These are phyloP conservation scores for Ibycter americanus DNA, from an alignment of 2,797 vertebrate genomes.

Conservation along the genomic window DNA sequence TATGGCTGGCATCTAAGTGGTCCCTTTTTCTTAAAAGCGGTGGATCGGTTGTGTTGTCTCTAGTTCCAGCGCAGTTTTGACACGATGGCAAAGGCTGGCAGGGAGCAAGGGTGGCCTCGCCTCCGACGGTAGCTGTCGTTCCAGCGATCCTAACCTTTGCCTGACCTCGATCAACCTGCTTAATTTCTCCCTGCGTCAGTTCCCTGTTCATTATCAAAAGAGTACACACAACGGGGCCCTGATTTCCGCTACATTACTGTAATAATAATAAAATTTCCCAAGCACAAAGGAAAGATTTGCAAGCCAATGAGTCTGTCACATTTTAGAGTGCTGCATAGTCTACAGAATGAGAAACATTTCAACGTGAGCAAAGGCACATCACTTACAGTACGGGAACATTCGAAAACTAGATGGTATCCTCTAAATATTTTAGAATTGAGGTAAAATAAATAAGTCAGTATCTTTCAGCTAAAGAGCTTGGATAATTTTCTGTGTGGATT, in stretches of 20 bases:
- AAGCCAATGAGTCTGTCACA: neutral
- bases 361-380: neutral
- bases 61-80: neutral
- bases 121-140: neutral
- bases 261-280: neutral
- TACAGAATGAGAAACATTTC: neutral
- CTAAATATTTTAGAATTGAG: neutral
- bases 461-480: neutral
- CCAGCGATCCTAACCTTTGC: neutral
- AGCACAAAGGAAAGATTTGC: constrained; percentile 3
- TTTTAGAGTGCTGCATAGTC: neutral
- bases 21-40: neutral
- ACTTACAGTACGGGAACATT: neutral
- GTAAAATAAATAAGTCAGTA: neutral
- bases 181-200: neutral
- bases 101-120: neutral
- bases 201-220: neutral
- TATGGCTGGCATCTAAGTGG: neutral
- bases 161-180: neutral
- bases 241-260: neutral
- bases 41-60: neutral
- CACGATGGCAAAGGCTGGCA: too few species aligned
- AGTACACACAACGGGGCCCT: neutral
- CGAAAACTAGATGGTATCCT: neutral
- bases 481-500: constrained; percentile 8